Conservation (phyloP, 2,113 vertebrate genomes). For the Felis catus region F.catus_Fca126_mat1.0 CM031423.1:85439001-85439500, state of each 20-base stretch:
- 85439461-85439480: background rate
- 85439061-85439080: background rate
- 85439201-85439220: background rate
- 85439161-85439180: background rate
- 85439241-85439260: background rate
- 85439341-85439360: background rate
- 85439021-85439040: background rate
- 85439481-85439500: background rate
- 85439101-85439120: background rate
- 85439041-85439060: background rate
- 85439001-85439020: background rate
- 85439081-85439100: background rate
- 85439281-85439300: background rate
- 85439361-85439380: background rate
- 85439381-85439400: too few species aligned
- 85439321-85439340: too few species aligned
- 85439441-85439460: background rate
- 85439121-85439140: background rate
- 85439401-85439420: background rate
- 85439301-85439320: background rate
- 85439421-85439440: background rate
- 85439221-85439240: background rate
- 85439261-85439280: background rate
- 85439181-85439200: background rate
- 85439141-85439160: background rate